phyloP scores from a whole-genome alignment of 2,797 vertebrate species.

The Lepidocolaptes lacrymiger region DNA sequence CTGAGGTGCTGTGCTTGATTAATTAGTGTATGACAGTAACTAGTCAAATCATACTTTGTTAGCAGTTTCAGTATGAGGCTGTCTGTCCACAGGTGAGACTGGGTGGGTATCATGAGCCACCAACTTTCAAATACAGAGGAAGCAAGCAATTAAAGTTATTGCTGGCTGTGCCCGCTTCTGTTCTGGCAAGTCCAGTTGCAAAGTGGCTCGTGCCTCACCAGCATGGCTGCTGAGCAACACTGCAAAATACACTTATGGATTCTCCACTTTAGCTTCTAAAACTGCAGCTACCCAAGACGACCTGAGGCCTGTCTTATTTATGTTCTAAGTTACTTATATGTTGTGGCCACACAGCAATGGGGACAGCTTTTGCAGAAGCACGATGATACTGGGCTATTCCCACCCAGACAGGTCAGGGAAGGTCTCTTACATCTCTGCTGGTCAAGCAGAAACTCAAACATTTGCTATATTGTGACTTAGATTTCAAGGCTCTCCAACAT shows the following conservation, averaged over 20 bases:
- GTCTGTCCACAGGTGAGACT: not conserved
- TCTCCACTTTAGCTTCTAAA: not conserved
- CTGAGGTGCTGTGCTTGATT: not conserved
- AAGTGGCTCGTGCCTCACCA: not conserved
- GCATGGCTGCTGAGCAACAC: not conserved
- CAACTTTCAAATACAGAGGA: not conserved
- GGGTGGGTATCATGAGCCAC: not conserved
- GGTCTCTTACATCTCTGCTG: not conserved
- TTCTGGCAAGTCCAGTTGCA: not conserved
- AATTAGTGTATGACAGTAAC: not conserved
- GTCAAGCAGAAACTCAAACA: not conserved
- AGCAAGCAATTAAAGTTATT: not conserved
- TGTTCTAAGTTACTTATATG: not conserved
- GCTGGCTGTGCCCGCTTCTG: not conserved
- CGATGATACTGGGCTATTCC: not conserved
- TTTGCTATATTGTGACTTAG: not conserved
- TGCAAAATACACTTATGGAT: fast-evolving
- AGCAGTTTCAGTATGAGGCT: not conserved
- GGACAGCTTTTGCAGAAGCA: not conserved
- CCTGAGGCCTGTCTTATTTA: not conserved
- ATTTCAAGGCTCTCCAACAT: not conserved
- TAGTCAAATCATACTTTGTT: not conserved
- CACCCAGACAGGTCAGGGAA: not conserved
- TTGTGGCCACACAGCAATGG: not conserved
- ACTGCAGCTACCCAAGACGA: not conserved